Base-by-base conservation (phyloP, 2,113 vertebrate genomes). In the Chiloscyllium plagiosum region DNA sequence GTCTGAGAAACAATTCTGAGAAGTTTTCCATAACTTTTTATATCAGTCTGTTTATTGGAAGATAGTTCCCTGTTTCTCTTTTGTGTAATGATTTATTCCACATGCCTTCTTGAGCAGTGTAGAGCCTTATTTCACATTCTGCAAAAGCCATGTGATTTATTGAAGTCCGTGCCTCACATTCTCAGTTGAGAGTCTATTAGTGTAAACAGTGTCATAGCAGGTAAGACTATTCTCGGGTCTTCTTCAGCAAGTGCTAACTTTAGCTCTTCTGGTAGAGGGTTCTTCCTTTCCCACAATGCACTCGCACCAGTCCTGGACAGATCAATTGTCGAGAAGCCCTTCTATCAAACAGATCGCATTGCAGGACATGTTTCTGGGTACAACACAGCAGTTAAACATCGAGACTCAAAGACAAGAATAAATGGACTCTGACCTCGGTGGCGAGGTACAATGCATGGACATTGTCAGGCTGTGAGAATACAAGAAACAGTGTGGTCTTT, bases 301-400 rank as follows among this genome's bases (percentile, higher is more conserved):
- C 96, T 96, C 70, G 96, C 96, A 78, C 97, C 97, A 97, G 96
- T 96, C 96, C 96, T 98, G 98, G 98, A 98, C 98, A 98, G 97
- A 98, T 98, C 97, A 97, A 97, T 97, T 97, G 97, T 97, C 97
- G 97, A 97, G 96, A 97, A 97, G 97, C 97, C 89, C 97, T 97
- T 97, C 97, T 96, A 97, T 97, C 98, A 98, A 97, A 98, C 97
- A 97, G 97, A 98, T 97, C 97, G 98, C 96, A 96, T 96, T 97
- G 96, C 97, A 98, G 98, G 98, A 98, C 98, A 98, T 98, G 97
- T 99, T 98, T 99, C 98, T 97, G 96, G 97, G 97, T 97, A 97
- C 97, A 97, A 96, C 97, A 97, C 97, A 97, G 97, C 97, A 97
- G 97, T 96, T 97, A 97, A 97, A 97, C 97, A 96, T 97, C 97